These are phyloP conservation scores for Nomada ferruginata DNA, from an alignment of 2,888 invertebrate genomes.

Conservation along the genomic window DNA sequence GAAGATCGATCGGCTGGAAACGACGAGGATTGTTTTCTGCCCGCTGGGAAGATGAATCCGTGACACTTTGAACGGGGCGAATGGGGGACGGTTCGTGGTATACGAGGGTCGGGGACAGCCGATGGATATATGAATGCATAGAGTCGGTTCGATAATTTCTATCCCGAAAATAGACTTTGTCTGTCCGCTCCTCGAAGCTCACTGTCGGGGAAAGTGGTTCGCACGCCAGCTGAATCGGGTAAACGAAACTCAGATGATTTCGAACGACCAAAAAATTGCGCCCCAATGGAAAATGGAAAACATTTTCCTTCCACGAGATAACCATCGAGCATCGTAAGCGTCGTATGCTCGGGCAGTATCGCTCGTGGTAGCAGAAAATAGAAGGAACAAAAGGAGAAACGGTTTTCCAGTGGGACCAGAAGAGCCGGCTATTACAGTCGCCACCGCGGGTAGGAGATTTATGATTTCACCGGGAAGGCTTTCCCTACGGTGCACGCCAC, in stretches of 20 bases:
- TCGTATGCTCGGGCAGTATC: neutral
- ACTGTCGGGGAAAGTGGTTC: no score
- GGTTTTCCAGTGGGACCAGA: slow-evolving; percentile 54
- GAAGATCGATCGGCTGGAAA: slow-evolving; percentile 29
- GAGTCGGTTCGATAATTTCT: no score
- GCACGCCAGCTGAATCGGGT: no score
- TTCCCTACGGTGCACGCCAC: slow-evolving; percentile 66
- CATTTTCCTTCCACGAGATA: no score
- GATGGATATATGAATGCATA: no score
- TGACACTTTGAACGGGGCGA: neutral
- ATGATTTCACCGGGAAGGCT: slow-evolving; percentile 74
- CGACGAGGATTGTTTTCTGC: slow-evolving; percentile 29
- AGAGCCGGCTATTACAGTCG: slow-evolving; percentile 51
- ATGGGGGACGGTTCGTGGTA: neutral
- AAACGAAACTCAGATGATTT: no score
- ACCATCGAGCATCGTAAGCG: no score
- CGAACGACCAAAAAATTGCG: no score
- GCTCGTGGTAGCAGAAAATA: slow-evolving; percentile 16
- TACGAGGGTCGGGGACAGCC: no score
- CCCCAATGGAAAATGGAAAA: no score
- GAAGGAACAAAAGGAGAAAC: slow-evolving; percentile 32
- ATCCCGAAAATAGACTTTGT: no score
- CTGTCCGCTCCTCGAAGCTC: no score
- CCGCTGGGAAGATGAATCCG: neutral
- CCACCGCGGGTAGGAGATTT: slow-evolving; percentile 66